Base-by-base conservation (phyloP, 2,888 invertebrate species). In the Drosophila tanythrix region DNA sequence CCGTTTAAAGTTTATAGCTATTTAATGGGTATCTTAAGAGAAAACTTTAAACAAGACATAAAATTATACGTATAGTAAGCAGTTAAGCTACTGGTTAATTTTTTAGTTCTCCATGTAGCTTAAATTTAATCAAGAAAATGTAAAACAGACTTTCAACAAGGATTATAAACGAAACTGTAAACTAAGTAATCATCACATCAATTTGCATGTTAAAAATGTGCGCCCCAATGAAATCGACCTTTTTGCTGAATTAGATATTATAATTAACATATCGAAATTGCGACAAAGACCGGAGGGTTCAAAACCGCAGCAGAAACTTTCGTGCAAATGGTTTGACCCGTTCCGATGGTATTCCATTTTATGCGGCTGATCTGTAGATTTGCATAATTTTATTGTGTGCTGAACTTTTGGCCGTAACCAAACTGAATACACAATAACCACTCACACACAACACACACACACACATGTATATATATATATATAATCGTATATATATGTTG, bases 351-450 rank as follows among this genome's bases (percentile, higher is more conserved):
- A n/a, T 60, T 61, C 50, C 52, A 69, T 65, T 69, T 63, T 59
- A 71, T 71, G 59, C 53, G 74, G 81, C 76, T 81, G 70, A 84
- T 76, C 81, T 74, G 46, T 53, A 73, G 89, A 84, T 85, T 89
- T 85, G 89, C 89, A 89, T 85, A 85, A 89, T 85, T 85, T 80
- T 80, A 82, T 89, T 85, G 88, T 89, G 70, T 84, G 89, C 70
- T 75, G 81, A 86, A 86, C 81, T 88, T 82, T 81, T 56, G 58
- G 56, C 61, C 52, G 51, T 51, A 59, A 50, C 64, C 35, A 75
- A 73, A 70, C 55, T 55, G 82, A 73, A 73, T 71, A 76, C 70
- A 63, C 70, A 71, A 64, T 71, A 51, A 58, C 57, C 67, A 38
- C 61, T 52, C 4, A 65, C 46, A 36, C 48, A 48, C 48, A 33